Evolutionary conservation across 2,888 invertebrate genomes (phyloP), one percentile per base, ranked within the genome.

Genomic region (Zaprionus lineosus): DNA sequence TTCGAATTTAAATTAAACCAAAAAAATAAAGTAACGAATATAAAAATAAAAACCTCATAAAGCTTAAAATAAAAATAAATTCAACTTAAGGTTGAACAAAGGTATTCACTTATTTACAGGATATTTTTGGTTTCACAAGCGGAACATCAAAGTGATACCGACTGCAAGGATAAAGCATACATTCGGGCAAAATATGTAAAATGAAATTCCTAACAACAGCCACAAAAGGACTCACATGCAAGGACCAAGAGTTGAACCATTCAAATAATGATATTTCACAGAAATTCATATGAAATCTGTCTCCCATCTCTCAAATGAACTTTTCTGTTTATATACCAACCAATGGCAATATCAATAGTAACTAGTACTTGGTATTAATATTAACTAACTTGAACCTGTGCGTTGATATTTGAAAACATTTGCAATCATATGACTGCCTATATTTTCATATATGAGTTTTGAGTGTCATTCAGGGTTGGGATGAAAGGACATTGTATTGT

Each of bases 191-290:
- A 59, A 70, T 57, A 61, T 61, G 46, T 28, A 33, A 61, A 70
- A 58, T 58, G 53, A 58, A 61, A 61, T 61, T 55, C 55, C 57
- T 46, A n/a, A 43, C 47, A 70, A 61, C 51, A 57, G 24, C 31
- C 28, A 46, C 60, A 47, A 31, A 18, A 34, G 41, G 24, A 12
- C 11, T 9, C 11, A 29, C 4, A 39, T 28, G 28, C 47, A 53
- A 16, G 18, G 19, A 14, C 24, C 29, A 33, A 33, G 52, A 34
- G 16, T 15, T 12, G 21, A 36, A 11, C 14, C 18, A 41, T 47
- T 24, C 37, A 40, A 37, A 40, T n/a, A 50, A 46, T 63, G 53
- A 65, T 69, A 53, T 57, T 57, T 65, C 29, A 61, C 61, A 70
- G n/a, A n/a, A n/a, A 70, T 70, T 70, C 55, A 48, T 53, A 64